Evolutionary conservation across 2,797 vertebrate species (phyloP), one percentile per base, ranked within the genome.

Genomic region (Megalops cyprinoides): DNA sequence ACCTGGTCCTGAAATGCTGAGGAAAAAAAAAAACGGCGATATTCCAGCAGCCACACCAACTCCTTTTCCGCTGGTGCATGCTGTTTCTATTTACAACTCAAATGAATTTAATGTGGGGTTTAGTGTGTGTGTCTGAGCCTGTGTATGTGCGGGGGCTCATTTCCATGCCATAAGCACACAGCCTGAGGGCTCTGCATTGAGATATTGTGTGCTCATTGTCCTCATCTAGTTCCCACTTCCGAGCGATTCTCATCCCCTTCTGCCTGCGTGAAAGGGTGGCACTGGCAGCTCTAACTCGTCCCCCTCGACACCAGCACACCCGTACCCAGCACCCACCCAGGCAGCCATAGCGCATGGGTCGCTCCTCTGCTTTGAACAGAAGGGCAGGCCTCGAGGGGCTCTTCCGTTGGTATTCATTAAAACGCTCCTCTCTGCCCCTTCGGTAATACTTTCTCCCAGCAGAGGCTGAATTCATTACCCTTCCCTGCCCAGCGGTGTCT

Each of bases 341-440:
- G 46, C 25, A 34, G 67, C 34, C 23, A 28, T 42, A 12, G 62
- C 77, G 0, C 76, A 51, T 74, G 78, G 87, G 86, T 83, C 82
- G 85, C 88, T 90, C 80, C 60, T 0, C 73, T 75, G 87, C 92
- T 94, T 95, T 95, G 92, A 94, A 92, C 88, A 91, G 91, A 95
- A 95, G 94, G 95, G 94, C 94, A 94, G 87, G 86, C 81, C 91
- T 88, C 86, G 82, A 86, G 79, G 86, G 90, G 86, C 84, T 86
- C 87, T 89, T 82, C 82, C 86, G 87, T 83, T 93, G 93, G 90
- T 92, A 93, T 94, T 95, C 92, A 95, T 95, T 94, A 95, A 90
- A 82, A 92, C 85, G 75, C 90, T 90, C 90, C 89, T 88, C 86
- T 83, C 79, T 88, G 86, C 84, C 87, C 87, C 78, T 25, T 20